These are phyloP conservation scores for Diadumene lineata DNA, from an alignment of 92 coral and sea anemone genomes.

Conservation along the genomic window DNA sequence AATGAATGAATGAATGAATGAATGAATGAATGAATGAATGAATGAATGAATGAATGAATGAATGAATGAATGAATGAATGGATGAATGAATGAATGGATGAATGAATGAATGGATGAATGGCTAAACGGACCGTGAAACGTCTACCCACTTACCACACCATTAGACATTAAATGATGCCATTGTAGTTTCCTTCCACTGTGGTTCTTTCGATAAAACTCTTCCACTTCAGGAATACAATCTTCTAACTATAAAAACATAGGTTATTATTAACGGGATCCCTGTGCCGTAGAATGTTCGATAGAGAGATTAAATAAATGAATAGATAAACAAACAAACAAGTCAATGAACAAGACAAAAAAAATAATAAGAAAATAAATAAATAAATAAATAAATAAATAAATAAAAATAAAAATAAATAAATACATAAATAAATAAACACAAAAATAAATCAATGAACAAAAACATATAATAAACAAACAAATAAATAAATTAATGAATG, in stretches of 20 bases:
- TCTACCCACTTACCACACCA: conserved; percentile 72
- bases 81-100: background rate
- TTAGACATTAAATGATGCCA: conserved; percentile 99
- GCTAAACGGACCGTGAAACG: too few relatives aligned
- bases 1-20: background rate
- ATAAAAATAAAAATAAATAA: background rate
- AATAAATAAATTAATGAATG: too few relatives aligned
- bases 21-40: background rate
- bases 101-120: background rate
- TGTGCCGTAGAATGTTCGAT: background rate
- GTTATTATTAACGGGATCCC: background rate
- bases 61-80: background rate
- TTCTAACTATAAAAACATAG: conserved; percentile 57
- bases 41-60: background rate
- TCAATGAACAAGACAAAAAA: background rate
- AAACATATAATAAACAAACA: too few relatives aligned
- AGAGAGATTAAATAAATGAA: background rate
- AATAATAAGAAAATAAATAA: too few relatives aligned
- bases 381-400: too few relatives aligned
- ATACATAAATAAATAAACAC: background rate
- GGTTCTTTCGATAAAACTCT: conserved; percentile 90
- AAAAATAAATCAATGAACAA: background rate
- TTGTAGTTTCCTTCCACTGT: conserved; percentile 94
- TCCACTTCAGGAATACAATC: conserved; percentile 97
- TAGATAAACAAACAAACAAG: background rate